Conservation (phyloP, 2,797 vertebrate species). For the Erethizon dorsatum region DNA sequence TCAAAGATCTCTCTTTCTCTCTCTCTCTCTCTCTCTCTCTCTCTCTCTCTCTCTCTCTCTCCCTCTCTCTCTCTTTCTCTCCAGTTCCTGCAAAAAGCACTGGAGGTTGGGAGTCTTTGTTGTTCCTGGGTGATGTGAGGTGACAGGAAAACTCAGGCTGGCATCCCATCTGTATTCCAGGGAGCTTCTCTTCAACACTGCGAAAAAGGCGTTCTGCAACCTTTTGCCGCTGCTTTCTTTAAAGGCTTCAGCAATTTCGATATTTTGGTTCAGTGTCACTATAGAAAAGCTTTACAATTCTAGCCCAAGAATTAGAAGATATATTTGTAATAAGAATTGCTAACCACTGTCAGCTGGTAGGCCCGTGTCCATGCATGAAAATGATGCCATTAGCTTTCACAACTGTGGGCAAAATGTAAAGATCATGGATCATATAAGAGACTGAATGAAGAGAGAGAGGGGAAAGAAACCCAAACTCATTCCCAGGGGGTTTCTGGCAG, state of each 20-base stretch:
- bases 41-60: not conserved
- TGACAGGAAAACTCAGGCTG: slow-evolving; percentile 56
- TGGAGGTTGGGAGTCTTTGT: not conserved
- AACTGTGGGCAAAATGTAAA: slow-evolving; percentile 86
- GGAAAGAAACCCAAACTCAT: not conserved
- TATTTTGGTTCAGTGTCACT: slow-evolving; percentile 88
- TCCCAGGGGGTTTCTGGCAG: slow-evolving; percentile 55
- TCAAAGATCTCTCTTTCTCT: rapidly evolving
- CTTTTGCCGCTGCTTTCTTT: slow-evolving; percentile 75
- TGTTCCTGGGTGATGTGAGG: slow-evolving; percentile 51
- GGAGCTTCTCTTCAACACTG: not conserved
- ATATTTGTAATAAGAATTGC: slow-evolving; percentile 90
- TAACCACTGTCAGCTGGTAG: slow-evolving; percentile 90
- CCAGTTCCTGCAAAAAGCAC: slow-evolving; percentile 23
- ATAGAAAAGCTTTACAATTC: slow-evolving; percentile 88
- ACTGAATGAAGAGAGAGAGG: slow-evolving; percentile 45
- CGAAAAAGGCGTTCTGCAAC: slow-evolving; percentile 73
- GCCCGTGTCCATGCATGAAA: slow-evolving; percentile 88
- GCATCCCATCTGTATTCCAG: slow-evolving; percentile 65
- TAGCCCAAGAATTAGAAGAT: slow-evolving; percentile 88
- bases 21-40: not conserved
- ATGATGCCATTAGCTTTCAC: slow-evolving; percentile 88
- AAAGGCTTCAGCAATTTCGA: slow-evolving; percentile 83
- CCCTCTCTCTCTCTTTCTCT: not conserved
- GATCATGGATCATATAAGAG: slow-evolving; percentile 83